A percentile compares a stretch with the other conserved stretches of the same genome.
Conservation (phyloP, 2,113 vertebrate genomes). For the Dromaius novaehollandiae region DNA sequence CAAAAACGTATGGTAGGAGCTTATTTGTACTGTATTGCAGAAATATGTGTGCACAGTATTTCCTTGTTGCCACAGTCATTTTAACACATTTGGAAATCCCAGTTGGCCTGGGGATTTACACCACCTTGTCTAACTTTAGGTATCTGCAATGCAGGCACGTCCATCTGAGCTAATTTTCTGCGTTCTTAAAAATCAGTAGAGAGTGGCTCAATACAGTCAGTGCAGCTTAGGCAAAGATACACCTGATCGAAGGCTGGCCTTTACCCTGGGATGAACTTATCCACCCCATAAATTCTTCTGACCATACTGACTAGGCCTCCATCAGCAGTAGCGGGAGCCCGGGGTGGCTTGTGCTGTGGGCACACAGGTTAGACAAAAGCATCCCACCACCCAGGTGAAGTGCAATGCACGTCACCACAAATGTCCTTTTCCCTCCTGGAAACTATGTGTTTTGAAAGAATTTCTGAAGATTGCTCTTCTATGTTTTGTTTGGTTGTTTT, state of each 20-base stretch:
- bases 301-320: too few relatives aligned
- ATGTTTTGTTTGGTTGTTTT: not conserved
- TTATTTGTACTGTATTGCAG: not conserved
- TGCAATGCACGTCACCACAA: not conserved
- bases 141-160: not conserved
- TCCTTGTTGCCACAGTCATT: not conserved
- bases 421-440: not conserved
- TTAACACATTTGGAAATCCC: not conserved
- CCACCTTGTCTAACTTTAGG: not conserved
- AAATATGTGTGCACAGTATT: not conserved
- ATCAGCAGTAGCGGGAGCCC: not conserved
- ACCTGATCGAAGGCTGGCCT: not conserved
- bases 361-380: not conserved
- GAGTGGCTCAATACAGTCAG: not conserved
- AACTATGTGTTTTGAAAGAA: not conserved
- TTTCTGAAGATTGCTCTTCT: not conserved
- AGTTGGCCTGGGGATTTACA: not conserved
- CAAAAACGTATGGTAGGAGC: not conserved
- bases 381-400: not conserved
- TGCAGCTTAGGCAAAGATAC: not conserved
- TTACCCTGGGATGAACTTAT: not conserved
- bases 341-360: rapidly evolving
- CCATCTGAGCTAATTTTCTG: not conserved
- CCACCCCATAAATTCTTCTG: not conserved
- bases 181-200: not conserved